Conservation (phyloP, 2,113 vertebrate species). For the Scomber scombrus region DNA sequence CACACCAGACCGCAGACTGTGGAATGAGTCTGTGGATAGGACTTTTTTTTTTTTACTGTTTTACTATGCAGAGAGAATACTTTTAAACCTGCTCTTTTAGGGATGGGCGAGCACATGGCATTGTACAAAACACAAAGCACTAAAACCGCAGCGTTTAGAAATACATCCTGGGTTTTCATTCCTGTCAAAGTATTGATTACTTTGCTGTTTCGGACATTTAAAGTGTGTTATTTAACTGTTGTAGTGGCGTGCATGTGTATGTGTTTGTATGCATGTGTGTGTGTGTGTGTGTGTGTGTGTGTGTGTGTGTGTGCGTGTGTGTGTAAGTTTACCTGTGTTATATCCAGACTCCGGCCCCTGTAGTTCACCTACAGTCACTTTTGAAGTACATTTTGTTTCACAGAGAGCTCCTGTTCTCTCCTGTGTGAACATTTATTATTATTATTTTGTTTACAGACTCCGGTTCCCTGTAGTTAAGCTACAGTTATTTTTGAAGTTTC, state of each 20-base stretch:
- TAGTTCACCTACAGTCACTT: constrained; percentile 76
- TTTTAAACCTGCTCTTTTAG: constrained; percentile 49
- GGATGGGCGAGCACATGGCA: constrained; percentile 43
- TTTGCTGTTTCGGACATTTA: constrained; percentile 39
- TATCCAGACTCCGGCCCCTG: constrained; percentile 76
- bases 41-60: constrained; percentile 50
- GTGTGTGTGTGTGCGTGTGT: constrained; percentile 2
- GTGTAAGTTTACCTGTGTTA: too few relatives aligned
- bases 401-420: neutral
- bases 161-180: constrained; percentile 48
- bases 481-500: constrained; percentile 78
- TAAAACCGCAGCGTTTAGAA: constrained; percentile 66
- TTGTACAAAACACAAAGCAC: constrained; percentile 59
- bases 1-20: constrained; percentile 72
- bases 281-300: neutral
- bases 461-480: constrained; percentile 75
- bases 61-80: constrained; percentile 34
- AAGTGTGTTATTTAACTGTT: constrained; percentile 57
- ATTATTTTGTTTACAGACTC: constrained; percentile 74
- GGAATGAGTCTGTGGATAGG: constrained; percentile 53
- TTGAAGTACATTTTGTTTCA: constrained; percentile 66
- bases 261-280: neutral
- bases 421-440: constrained; percentile 29
- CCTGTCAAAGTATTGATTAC: constrained; percentile 19
- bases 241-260: neutral